These are phyloP conservation scores for Luperina testacea DNA, from an alignment of 2,888 invertebrate genomes.

Conservation along the genomic window DNA sequence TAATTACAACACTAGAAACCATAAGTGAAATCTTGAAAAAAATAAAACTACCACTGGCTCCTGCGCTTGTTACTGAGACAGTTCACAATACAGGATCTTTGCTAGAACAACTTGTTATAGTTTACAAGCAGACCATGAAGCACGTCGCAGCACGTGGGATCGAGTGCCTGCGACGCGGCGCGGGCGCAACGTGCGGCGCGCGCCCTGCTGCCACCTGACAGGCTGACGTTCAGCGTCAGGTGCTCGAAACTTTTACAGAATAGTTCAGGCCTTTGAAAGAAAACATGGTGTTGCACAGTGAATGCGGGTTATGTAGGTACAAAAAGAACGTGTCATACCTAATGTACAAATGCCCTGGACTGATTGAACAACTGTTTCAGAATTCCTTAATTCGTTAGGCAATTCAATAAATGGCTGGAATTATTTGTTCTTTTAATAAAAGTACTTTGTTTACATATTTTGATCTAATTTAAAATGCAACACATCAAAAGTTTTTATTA, in stretches of 20 bases:
- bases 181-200: conserved; percentile 19
- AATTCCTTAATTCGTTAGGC: neutral
- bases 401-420: neutral
- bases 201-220: conserved; percentile 41
- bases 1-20: neutral
- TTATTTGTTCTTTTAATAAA: neutral
- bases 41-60: too few species aligned
- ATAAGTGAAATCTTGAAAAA: neutral
- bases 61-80: neutral
- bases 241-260: neutral
- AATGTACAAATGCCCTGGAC: neutral
- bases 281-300: conserved; percentile 3
- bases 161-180: conserved; percentile 14
- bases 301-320: neutral
- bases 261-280: conserved; percentile 2
- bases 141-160: neutral
- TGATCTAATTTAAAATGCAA: neutral
- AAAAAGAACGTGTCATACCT: neutral
- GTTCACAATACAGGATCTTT: neutral
- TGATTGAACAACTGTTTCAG: too few species aligned
- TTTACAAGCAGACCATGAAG: conserved; percentile 6
- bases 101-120: conserved; percentile 13
- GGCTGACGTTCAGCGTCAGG: conserved; percentile 2
- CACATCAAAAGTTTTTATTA: neutral
- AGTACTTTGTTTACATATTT: neutral